Conservation (phyloP, 2,113 vertebrate species). For the Porphyrio hochstetteri region DNA sequence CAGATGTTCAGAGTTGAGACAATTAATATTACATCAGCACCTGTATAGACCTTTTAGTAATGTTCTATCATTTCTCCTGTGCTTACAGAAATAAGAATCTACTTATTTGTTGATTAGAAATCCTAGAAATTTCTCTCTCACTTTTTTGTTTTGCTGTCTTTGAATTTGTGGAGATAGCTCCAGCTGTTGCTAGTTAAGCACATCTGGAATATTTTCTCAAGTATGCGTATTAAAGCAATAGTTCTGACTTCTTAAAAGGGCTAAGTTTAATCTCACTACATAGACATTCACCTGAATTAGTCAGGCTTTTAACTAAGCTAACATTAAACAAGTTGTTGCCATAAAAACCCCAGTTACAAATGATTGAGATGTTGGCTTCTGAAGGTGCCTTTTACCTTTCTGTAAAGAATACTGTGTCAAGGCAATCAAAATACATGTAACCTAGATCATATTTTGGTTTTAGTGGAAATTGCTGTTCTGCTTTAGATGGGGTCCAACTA, state of each 20-base stretch:
- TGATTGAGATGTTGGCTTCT: not conserved
- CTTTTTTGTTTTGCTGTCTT: not conserved
- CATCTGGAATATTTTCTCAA: not conserved
- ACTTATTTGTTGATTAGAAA: not conserved
- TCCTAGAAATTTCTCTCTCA: not conserved
- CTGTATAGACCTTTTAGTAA: not conserved
- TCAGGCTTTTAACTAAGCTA: not conserved
- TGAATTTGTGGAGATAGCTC: not conserved
- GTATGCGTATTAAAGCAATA: not conserved
- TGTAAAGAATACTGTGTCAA: not conserved
- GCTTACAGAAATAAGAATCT: not conserved
- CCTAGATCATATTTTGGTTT: not conserved
- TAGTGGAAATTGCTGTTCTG: not conserved
- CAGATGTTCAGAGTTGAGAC: not conserved
- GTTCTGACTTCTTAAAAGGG: not conserved
- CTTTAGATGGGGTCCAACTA: not conserved
- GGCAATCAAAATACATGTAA: not conserved
- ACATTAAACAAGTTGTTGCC: not conserved
- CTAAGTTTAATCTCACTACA: not conserved
- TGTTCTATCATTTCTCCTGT: not conserved
- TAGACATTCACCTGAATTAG: not conserved
- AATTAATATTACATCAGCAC: not conserved
- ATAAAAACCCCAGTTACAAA: not conserved
- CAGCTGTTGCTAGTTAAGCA: not conserved
- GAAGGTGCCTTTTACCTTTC: not conserved